Percentiles rank a stretch among this genome's conserved stretches.
These are phyloP conservation scores for Platyrinchus mystaceus DNA, from an alignment of 2,797 vertebrate species.

Conservation along the genomic window DNA sequence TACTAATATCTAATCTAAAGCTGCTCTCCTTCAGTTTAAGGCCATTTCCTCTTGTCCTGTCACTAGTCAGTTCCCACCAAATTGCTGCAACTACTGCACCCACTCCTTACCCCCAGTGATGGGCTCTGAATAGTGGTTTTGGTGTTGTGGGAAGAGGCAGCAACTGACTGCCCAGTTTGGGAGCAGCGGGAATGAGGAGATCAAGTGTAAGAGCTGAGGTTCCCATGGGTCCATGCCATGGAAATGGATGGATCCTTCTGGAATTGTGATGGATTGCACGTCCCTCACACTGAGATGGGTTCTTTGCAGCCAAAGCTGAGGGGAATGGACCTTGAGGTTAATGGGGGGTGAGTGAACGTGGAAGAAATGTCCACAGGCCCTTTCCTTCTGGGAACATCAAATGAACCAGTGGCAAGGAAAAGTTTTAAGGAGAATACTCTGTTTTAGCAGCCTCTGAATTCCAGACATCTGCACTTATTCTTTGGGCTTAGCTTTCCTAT, in stretches of 20 bases:
- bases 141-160: neutral
- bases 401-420: neutral
- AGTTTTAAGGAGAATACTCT: neutral
- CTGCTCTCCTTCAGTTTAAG: neutral
- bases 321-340: neutral
- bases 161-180: neutral
- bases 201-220: neutral
- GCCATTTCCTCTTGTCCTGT: neutral
- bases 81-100: constrained; percentile 61
- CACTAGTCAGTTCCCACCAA: constrained; percentile 72
- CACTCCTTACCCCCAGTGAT: neutral
- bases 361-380: neutral
- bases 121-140: neutral
- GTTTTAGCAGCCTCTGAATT: neutral
- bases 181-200: neutral
- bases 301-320: neutral
- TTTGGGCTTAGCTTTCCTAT: neutral
- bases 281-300: neutral
- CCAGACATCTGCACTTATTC: neutral
- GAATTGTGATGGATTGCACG: neutral
- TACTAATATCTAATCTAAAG: neutral
- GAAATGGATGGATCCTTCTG: neutral
- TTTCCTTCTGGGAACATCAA: neutral
- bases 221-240: neutral
- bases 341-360: neutral